These are phyloP conservation scores for Neostethus bicornis DNA, from an alignment of 2,797 vertebrate species.

Conservation along the genomic window DNA sequence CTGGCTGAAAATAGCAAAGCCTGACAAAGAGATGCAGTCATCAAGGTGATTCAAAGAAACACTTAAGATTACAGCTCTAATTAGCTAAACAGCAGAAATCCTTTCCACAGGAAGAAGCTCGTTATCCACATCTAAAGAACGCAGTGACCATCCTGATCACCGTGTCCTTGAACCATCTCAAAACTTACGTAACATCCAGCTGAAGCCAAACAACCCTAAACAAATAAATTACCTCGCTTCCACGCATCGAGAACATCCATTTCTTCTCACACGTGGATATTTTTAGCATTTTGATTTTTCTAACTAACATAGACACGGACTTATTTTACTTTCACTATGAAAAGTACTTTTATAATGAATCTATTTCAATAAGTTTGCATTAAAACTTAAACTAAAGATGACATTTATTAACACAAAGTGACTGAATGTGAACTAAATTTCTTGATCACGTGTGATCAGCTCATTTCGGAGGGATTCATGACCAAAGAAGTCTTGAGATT, in stretches of 20 bases:
- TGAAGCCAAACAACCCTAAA: no score
- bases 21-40: slow-evolving; percentile 43
- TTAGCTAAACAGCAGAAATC: slow-evolving; percentile 62
- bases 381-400: neutral
- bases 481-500: slow-evolving; percentile 34
- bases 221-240: slow-evolving; percentile 23
- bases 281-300: no score
- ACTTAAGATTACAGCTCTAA: slow-evolving; percentile 70
- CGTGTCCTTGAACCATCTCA: slow-evolving; percentile 38
- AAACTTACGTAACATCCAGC: slow-evolving; percentile 44
- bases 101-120: slow-evolving; percentile 69
- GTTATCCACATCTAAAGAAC: slow-evolving; percentile 59
- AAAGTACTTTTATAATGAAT: neutral
- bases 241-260: neutral
- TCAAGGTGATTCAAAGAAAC: slow-evolving; percentile 60
- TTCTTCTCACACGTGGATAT: neutral
- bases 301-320: no score
- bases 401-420: neutral
- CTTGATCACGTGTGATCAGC: slow-evolving; percentile 23
- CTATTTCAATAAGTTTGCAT: neutral
- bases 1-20: slow-evolving; percentile 59
- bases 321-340: no score
- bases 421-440: neutral
- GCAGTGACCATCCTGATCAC: slow-evolving; percentile 35
- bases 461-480: slow-evolving; percentile 39